Base-by-base conservation (phyloP, 2,888 invertebrate genomes). In the Yponomeuta cagnagella region DNA sequence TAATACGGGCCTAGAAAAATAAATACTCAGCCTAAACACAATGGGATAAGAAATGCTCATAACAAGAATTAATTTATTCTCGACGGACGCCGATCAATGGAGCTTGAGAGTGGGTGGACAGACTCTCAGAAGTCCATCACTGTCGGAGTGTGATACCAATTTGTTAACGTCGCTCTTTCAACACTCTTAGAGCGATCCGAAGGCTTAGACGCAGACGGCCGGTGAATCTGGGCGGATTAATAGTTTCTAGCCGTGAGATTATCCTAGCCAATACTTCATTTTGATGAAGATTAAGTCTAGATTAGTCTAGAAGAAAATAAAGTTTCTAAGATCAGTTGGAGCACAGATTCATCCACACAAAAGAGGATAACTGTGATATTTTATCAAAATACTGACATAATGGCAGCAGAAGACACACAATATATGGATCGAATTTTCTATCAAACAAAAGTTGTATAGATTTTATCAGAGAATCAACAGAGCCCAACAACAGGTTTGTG, bases 61-160 rank as follows among this genome's bases (percentile, higher is more conserved):
- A 91, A 90, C 89, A 87, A 83, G 90, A 89, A 88, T 91, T 90
- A 90, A 90, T 91, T 90, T 89, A 89, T 90, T 87, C 87, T 88
- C 77, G 86, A 83, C 81, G 80, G 83, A 82, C 88, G 85, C 82
- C 88, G 86, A 89, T 92, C 88, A 90, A 90, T 89, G 87, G 89
- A 81, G 80, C 52, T 58, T 77, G 79, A 83, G 87, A 89, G 91
- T 92, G 91, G 92, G 92, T 90, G 92, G 92, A 92, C 91, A 91
- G 89, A 85, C 89, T 86, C 85, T 87, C 85, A 89, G 88, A 87
- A 89, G 91, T 90, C 89, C 90, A 90, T 90, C 91, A 91, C 90
- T 91, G 91, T 92, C 88, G 90, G 84, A 87, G 90, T 89, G 87
- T 90, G 88, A 90, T 91, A 88, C 89, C 87, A 85, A 92, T 92